A percentile compares a stretch with the other conserved stretches of the same genome.
phyloP scores from a whole-genome alignment of 2,888 invertebrate species.

The Cartodere bifasciata region DNA sequence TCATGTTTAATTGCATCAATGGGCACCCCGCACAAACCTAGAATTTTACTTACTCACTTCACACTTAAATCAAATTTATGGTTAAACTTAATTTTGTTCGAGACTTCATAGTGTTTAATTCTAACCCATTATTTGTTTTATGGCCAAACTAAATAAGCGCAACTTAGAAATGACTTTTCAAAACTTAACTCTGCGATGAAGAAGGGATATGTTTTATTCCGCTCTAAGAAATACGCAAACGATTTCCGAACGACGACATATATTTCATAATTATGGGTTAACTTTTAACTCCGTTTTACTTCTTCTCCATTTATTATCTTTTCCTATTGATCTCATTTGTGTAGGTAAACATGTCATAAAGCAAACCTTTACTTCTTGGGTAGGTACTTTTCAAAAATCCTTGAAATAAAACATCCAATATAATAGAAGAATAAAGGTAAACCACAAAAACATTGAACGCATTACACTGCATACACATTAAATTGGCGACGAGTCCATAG shows the following conservation, averaged over 20 bases:
- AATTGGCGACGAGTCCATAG: no score
- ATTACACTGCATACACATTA: no score
- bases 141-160: slow-evolving; percentile 24
- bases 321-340: no score
- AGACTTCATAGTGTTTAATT: slow-evolving; percentile 33
- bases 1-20: slow-evolving; percentile 40
- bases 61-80: slow-evolving; percentile 38
- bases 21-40: slow-evolving; percentile 27
- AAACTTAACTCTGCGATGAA: no score
- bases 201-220: slow-evolving; percentile 13
- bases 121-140: slow-evolving; percentile 33
- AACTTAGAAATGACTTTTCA: slow-evolving; percentile 17
- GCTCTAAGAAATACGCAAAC: slow-evolving; percentile 10
- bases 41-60: slow-evolving; percentile 31
- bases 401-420: no score
- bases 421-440: no score
- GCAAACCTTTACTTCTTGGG: no score
- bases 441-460: no score
- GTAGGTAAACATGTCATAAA: no score
- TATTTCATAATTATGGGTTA: slow-evolving; percentile 12
- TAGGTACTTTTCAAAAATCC: no score
- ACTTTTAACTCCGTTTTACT: slow-evolving; percentile 9
- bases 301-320: no score
- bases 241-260: slow-evolving; percentile 11
- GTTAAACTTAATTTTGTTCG: slow-evolving; percentile 37